phyloP scores from a whole-genome alignment of 2,888 invertebrate genomes.

The Crocallis elinguaria region DNA sequence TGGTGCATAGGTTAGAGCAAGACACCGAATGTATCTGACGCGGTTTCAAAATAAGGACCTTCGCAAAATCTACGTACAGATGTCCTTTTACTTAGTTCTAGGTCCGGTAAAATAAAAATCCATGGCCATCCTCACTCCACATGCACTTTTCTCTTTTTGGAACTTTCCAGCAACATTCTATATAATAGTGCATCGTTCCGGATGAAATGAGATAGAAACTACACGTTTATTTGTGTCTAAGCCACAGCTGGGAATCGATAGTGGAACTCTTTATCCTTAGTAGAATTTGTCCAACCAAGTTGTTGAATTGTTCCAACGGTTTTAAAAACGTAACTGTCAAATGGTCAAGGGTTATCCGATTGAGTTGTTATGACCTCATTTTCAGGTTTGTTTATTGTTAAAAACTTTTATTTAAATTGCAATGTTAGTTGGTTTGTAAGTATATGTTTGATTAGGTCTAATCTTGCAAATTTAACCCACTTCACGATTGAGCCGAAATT shows the following conservation, averaged over 20 bases:
- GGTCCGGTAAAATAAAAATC: background rate
- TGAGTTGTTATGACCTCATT: conserved; percentile 4
- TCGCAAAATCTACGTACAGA: background rate
- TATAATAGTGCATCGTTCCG: conserved; percentile 11
- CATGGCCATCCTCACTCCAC: conserved; percentile 1
- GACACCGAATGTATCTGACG: too few relatives aligned
- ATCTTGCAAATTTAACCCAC: too few relatives aligned
- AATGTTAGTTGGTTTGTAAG: too few relatives aligned
- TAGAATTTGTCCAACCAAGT: background rate
- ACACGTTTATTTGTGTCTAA: conserved; percentile 1
- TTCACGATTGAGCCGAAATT: too few relatives aligned
- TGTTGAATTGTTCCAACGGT: conserved; percentile 2
- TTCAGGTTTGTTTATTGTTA: background rate
- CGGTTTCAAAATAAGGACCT: too few relatives aligned
- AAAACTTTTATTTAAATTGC: too few relatives aligned
- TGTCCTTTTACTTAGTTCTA: background rate
- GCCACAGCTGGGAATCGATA: background rate
- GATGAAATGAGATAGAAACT: conserved; percentile 17
- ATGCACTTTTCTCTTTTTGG: conserved; percentile 1
- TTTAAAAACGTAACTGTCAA: background rate
- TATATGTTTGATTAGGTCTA: too few relatives aligned
- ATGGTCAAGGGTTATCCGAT: conserved; percentile 19
- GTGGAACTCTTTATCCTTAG: background rate
- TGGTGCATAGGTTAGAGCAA: too few relatives aligned
- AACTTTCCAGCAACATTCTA: conserved; percentile 3